These are phyloP conservation scores for Alexandromys fortis DNA, from an alignment of 2,113 vertebrate species.

Conservation along the genomic window DNA sequence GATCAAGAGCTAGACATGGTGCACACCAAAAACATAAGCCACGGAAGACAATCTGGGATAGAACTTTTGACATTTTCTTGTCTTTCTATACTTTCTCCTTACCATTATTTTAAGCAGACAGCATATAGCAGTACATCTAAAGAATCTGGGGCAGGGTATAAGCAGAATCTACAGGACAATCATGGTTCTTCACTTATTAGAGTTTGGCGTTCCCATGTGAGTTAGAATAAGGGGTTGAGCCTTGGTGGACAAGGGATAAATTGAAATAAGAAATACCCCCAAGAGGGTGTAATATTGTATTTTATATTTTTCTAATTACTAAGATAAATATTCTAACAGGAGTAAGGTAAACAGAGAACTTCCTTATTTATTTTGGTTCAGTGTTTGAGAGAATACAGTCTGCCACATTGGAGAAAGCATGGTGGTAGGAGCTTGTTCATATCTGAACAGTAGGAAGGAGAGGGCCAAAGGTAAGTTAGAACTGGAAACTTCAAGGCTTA, in stretches of 20 bases:
- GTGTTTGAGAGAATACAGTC: not conserved
- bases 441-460: not conserved
- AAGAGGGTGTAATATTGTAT: not conserved
- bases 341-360: not conserved
- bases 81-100: constrained; percentile 16
- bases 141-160: not conserved
- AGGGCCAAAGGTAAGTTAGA: not conserved
- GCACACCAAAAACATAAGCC: constrained; percentile 43
- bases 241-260: not conserved
- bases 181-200: not conserved
- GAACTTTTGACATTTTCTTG: not conserved
- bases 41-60: not conserved
- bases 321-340: not conserved
- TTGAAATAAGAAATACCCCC: not conserved
- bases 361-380: not conserved
- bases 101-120: not conserved
- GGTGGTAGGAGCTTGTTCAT: not conserved
- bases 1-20: constrained; percentile 19
- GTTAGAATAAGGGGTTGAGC: not conserved
- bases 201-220: not conserved
- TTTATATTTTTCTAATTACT: not conserved
- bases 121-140: not conserved
- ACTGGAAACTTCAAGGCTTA: not conserved
- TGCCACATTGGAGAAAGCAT: no score
- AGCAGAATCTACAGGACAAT: not conserved